Conservation (phyloP, 2,888 invertebrate genomes). For the Netelia virgata region DNA sequence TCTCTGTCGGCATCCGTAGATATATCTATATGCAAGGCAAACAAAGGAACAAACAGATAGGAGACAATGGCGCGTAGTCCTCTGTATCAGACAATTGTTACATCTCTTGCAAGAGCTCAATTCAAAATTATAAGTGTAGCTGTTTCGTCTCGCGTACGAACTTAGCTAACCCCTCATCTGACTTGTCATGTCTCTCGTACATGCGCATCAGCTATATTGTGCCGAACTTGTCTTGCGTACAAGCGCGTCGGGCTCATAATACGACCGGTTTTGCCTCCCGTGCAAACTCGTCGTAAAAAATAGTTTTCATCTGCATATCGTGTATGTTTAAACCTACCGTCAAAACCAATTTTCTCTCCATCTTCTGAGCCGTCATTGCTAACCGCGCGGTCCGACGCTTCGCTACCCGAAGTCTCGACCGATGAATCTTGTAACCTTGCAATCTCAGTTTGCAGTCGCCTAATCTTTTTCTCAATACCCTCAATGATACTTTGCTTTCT, state of each 20-base stretch:
- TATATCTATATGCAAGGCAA: no score
- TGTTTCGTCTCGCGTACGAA: slow-evolving; percentile 16
- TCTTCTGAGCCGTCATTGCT: slow-evolving; percentile 13
- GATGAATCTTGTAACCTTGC: neutral
- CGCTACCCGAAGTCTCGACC: neutral
- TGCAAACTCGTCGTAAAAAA: neutral
- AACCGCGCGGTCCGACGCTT: neutral
- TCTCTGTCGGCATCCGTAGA: neutral
- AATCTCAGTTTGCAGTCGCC: neutral
- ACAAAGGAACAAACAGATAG: no score
- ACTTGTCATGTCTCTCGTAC: slow-evolving; percentile 35
- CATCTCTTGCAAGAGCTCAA: neutral
- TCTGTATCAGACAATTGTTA: neutral
- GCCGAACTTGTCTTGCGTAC: slow-evolving; percentile 24
- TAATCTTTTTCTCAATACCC: slow-evolving; percentile 25
- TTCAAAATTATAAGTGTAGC: neutral
- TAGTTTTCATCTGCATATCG: neutral
- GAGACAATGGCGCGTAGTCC: no score
- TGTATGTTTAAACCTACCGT: no score
- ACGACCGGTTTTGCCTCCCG: neutral
- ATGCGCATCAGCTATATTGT: slow-evolving; percentile 18
- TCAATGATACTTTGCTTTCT: neutral
- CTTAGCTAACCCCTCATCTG: slow-evolving; percentile 10
- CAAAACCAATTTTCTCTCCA: slow-evolving; percentile 11
- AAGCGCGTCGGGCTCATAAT: slow-evolving; percentile 16